phyloP scores from a whole-genome alignment of 1,140 invertebrate genomes.

The Saccostrea cuccullata region DNA sequence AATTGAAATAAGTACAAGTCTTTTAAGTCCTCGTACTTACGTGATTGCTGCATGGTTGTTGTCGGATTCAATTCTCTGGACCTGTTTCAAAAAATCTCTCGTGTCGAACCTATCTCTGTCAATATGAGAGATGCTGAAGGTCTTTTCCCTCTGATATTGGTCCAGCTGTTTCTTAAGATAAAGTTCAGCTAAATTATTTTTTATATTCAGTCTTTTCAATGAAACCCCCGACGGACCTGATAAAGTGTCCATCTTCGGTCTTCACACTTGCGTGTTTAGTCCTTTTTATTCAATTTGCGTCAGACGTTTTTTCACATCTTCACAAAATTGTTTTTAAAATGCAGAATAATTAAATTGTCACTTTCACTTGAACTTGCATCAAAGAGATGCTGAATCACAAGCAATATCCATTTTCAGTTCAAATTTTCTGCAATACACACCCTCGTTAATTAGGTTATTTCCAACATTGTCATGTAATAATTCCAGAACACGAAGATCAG shows the following conservation, averaged over 20 bases:
- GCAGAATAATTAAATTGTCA: background rate
- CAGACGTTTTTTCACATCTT: background rate
- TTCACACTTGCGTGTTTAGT: background rate
- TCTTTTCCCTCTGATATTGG: conserved; percentile 59
- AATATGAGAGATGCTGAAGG: conserved; percentile 57
- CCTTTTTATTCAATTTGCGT: too few relatives aligned
- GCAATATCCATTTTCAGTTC: background rate
- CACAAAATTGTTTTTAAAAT: background rate
- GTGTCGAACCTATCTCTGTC: conserved; percentile 61
- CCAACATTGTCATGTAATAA: background rate
- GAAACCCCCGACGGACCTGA: conserved; percentile 56
- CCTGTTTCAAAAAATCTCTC: conserved; percentile 57
- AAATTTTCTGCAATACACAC: background rate
- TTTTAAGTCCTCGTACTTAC: conserved; percentile 50
- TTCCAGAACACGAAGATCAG: background rate
- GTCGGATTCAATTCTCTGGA: conserved; percentile 60
- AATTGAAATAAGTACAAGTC: background rate
- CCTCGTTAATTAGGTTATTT: conserved; percentile 23
- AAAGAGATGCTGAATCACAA: background rate
- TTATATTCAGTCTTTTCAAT: conserved; percentile 59
- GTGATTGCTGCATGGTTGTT: conserved; percentile 47
- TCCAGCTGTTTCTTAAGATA: conserved; percentile 59
- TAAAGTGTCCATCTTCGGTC: conserved; percentile 1
- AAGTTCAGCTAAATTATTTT: conserved; percentile 61
- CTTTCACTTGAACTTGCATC: background rate